Conservation (phyloP, 1,140 invertebrate genomes). For the roundworm (Caenorhabditis elegans) region DNA sequence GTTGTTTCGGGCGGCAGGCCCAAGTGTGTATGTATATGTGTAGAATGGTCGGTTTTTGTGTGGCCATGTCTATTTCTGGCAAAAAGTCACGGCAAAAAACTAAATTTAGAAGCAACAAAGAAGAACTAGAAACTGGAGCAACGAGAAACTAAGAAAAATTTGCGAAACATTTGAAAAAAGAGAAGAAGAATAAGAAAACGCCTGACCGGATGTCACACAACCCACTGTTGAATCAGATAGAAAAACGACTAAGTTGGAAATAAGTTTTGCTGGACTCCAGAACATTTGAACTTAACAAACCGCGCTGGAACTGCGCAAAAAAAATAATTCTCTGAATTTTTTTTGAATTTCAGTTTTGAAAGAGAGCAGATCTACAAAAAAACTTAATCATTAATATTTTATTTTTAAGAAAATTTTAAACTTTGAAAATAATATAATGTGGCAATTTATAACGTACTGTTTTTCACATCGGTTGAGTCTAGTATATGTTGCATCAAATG, state of each 20-base stretch:
- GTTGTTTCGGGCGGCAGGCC: not conserved
- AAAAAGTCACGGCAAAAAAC: not conserved
- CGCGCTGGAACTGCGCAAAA: too few relatives aligned
- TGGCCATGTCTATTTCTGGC: not conserved
- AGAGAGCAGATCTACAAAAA: too few relatives aligned
- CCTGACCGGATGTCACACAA: constrained; percentile 20
- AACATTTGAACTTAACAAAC: too few relatives aligned
- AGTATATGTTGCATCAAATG: too few relatives aligned
- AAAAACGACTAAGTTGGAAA: not conserved
- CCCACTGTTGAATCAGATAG: not conserved
- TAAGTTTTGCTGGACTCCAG: too few relatives aligned
- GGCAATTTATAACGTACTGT: too few relatives aligned
- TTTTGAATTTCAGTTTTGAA: too few relatives aligned
- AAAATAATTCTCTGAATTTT: too few relatives aligned
- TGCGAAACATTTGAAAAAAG: not conserved
- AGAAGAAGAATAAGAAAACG: not conserved
- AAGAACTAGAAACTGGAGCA: not conserved
- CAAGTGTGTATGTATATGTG: constrained; percentile 18
- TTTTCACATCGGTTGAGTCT: too few relatives aligned
- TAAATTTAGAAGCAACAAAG: not conserved
- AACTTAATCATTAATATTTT: too few relatives aligned
- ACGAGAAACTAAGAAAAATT: not conserved
- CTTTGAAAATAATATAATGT: too few relatives aligned
- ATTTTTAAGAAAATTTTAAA: too few relatives aligned
- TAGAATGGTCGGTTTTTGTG: not conserved